These are phyloP conservation scores for Andrena bucephala DNA, from an alignment of 2,888 invertebrate species.

Conservation along the genomic window DNA sequence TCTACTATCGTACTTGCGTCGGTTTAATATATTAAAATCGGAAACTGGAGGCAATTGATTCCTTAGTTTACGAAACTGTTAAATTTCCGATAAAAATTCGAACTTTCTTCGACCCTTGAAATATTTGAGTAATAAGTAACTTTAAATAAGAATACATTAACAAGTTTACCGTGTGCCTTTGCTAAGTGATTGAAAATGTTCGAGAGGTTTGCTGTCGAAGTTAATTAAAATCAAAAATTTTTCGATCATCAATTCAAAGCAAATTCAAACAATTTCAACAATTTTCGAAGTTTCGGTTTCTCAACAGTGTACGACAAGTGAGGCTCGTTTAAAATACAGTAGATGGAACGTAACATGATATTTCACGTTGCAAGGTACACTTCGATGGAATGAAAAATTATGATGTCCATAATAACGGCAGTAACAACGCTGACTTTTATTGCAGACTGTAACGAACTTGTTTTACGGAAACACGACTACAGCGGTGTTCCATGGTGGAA, in stretches of 20 bases:
- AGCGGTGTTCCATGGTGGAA: background rate
- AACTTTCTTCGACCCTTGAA: no score
- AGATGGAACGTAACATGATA: background rate
- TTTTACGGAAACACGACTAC: background rate
- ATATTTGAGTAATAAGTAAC: background rate
- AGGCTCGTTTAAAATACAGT: background rate
- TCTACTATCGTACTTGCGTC: no score
- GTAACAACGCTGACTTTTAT: conserved; percentile 5
- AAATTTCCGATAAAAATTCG: background rate
- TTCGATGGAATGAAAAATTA: background rate
- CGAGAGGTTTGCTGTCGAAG: background rate
- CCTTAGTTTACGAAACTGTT: background rate
- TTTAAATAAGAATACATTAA: background rate
- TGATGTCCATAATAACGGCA: background rate
- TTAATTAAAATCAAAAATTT: background rate
- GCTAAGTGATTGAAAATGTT: background rate
- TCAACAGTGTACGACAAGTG: background rate
- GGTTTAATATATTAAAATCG: no score
- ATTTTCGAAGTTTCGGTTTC: background rate
- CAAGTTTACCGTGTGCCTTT: background rate
- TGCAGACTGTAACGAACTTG: background rate
- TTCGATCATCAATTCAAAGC: background rate
- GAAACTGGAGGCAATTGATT: no score
- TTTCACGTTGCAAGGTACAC: background rate
- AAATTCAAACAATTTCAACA: background rate